phyloP scores from a whole-genome alignment of 2,113 vertebrate genomes.

The Terrapene triunguis region DNA sequence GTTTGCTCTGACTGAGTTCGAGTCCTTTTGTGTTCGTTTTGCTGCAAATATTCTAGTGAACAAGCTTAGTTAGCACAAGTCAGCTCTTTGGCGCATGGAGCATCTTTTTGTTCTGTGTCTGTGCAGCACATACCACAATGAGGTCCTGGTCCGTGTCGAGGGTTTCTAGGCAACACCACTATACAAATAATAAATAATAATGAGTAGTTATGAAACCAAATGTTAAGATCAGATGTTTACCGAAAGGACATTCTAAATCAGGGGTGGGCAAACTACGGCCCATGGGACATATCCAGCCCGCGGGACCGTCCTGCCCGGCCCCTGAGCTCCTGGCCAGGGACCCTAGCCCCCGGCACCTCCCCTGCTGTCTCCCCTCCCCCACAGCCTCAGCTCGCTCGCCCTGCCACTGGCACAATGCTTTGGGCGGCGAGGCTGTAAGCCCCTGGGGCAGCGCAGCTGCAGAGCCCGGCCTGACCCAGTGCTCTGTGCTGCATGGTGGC shows the following conservation, averaged over 20 bases:
- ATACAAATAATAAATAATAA: not conserved
- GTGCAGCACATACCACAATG: not conserved
- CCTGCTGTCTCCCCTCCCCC: too few relatives aligned
- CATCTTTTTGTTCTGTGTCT: not conserved
- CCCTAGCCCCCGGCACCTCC: too few relatives aligned
- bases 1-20: not conserved
- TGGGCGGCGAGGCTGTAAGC: too few relatives aligned
- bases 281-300: too few relatives aligned
- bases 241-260: not conserved
- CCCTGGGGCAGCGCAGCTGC: too few relatives aligned
- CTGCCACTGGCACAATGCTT: too few relatives aligned
- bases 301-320: too few relatives aligned
- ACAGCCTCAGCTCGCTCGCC: too few relatives aligned
- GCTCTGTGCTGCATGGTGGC: too few relatives aligned
- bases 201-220: not conserved
- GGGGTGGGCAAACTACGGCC: too few relatives aligned
- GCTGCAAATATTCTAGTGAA: not conserved
- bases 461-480: too few relatives aligned
- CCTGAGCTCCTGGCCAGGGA: too few relatives aligned
- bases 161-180: not conserved
- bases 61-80: not conserved
- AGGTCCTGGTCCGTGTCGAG: not conserved
- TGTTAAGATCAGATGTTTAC: not conserved
- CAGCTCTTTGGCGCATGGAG: not conserved
- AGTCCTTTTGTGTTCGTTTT: not conserved